These are phyloP conservation scores for Keiferia lycopersicella DNA, from an alignment of 2,888 invertebrate genomes.

Conservation along the genomic window DNA sequence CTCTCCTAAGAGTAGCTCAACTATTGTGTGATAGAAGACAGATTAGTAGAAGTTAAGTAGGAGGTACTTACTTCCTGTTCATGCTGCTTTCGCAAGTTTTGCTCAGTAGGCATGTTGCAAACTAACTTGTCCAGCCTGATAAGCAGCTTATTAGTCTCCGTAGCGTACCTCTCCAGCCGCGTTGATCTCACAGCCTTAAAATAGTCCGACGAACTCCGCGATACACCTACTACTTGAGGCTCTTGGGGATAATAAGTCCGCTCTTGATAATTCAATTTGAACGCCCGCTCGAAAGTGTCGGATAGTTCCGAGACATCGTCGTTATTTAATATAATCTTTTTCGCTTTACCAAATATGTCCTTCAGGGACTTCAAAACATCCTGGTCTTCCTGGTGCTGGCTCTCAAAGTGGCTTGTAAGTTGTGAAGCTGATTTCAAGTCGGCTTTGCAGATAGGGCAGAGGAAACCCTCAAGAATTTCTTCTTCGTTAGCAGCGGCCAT, in stretches of 20 bases:
- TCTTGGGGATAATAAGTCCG: conserved; percentile 59
- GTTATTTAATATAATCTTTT: conserved; percentile 91
- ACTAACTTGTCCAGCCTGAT: conserved; percentile 96
- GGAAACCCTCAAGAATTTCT: conserved; percentile 93
- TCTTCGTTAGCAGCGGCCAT: conserved; percentile 76
- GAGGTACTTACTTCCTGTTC: conserved; percentile 82
- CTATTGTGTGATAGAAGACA: too few species aligned
- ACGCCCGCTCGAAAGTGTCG: conserved; percentile 80
- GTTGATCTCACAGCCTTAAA: conserved; percentile 86
- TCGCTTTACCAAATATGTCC: conserved; percentile 94
- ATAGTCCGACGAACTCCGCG: conserved; percentile 85
- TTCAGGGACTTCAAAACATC: conserved; percentile 90
- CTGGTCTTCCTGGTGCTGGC: conserved; percentile 92
- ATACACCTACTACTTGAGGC: conserved; percentile 84
- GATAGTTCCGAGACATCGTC: conserved; percentile 82
- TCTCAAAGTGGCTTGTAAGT: conserved; percentile 94
- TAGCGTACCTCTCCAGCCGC: conserved; percentile 91
- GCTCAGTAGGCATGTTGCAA: conserved; percentile 88
- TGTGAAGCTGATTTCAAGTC: conserved; percentile 92
- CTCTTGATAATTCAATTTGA: conserved; percentile 68
- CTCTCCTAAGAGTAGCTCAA: too few species aligned
- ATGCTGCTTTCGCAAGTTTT: conserved; percentile 86
- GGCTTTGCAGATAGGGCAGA: conserved; percentile 96
- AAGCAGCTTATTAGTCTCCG: conserved; percentile 97
- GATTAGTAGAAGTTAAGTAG: too few species aligned